Conservation (phyloP, 2,888 invertebrate genomes). For the Halictus ligatus region DNA sequence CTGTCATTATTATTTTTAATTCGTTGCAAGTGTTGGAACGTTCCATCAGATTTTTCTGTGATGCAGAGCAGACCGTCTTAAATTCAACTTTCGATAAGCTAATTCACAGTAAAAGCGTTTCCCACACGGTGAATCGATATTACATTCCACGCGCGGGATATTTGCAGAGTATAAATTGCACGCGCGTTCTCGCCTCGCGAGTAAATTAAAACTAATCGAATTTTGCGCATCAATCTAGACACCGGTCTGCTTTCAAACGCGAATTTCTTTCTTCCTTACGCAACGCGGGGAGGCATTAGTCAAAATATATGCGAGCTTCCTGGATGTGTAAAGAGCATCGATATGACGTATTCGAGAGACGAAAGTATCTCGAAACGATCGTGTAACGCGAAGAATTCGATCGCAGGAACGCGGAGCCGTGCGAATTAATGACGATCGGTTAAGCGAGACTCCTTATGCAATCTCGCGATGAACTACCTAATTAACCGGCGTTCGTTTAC, state of each 20-base stretch:
- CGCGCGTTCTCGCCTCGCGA: not conserved
- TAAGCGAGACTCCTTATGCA: not conserved
- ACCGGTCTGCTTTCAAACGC: not conserved
- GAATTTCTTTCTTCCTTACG: not conserved
- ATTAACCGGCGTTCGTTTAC: constrained; percentile 12
- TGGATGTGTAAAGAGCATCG: not conserved
- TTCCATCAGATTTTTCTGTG: not conserved
- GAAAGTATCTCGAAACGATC: not conserved
- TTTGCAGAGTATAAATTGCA: not conserved
- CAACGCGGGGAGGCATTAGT: not conserved
- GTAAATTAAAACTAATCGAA: not conserved
- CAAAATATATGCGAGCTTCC: not conserved
- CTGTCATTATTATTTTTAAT: no score
- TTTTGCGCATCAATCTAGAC: not conserved
- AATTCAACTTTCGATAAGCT: not conserved
- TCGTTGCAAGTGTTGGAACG: no score
- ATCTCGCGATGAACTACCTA: constrained; percentile 2
- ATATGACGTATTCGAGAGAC: not conserved
- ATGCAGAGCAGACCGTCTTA: not conserved
- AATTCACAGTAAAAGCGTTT: not conserved
- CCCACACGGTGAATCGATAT: not conserved
- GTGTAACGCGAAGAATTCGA: not conserved
- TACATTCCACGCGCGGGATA: not conserved
- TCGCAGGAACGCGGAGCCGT: not conserved
- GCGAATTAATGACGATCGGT: not conserved